Evolutionary conservation across 2,888 invertebrate species (phyloP), one percentile per base, ranked within the genome.

Genomic region (Camponotus fellah): DNA sequence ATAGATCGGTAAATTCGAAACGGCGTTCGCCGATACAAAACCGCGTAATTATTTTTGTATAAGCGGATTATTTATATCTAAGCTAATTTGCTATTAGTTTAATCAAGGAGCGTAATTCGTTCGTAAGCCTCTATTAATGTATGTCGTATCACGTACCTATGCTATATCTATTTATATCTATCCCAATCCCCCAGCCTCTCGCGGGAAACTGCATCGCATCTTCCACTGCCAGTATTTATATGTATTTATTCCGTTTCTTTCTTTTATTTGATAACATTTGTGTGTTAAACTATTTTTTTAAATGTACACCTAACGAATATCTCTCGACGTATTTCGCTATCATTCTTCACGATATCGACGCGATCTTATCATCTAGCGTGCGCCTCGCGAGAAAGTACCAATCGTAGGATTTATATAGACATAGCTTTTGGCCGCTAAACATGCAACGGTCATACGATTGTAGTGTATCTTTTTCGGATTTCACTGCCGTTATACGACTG

Each of bases 191-290:
- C n/a, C 37, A 21, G 64, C 80, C 83, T 84, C 84, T 49, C 72
- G 32, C 46, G 80, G 69, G 72, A 66, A 89, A 89, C 79, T 87
- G 84, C 84, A 68, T 89, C 85, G 85, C 90, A 89, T 90, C 90
- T 89, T 89, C 89, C 88, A 89, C 88, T 90, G 89, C 90, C 89
- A 89, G 91, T 92, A 93, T 91, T 90, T 91, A 92, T 89, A 85
- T 80, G 86, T 92, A 92, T 92, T 92, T 92, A 92, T 92, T 91
- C 79, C 86, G 80, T 85, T 77, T 60, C 21, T 58, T 80, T 71
- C 14, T 46, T 80, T 80, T 71, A 80, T 17, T 53, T 34, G 32
- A 69, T 21, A 43, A 58, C 9, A 46, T 34, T 58, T 60, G 43
- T 60, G 12, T 72, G 8, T 72, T 71, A 60, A 69, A 69, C 43